Evolutionary conservation across 2,888 invertebrate species (phyloP).

Genomic region (Cynaeus angustus): DNA sequence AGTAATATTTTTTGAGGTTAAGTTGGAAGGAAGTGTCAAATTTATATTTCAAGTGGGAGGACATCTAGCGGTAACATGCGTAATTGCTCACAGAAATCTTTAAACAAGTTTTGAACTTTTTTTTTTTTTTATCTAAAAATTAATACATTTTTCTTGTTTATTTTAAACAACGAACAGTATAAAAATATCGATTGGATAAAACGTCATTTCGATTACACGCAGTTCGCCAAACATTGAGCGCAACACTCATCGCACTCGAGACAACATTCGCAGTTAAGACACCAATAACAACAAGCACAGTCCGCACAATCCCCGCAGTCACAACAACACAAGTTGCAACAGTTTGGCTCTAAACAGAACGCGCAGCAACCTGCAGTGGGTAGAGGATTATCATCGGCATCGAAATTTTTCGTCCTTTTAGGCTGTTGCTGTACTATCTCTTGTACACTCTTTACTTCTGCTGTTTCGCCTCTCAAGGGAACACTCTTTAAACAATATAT

Average conservation of each 20-base stretch:
- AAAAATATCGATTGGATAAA: no score
- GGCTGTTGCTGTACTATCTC: conserved; percentile 24
- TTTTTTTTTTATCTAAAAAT: neutral
- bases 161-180: no score
- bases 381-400: conserved; percentile 31
- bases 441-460: neutral
- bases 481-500: neutral
- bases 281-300: conserved; percentile 16
- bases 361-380: conserved; percentile 22
- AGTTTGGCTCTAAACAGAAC: conserved; percentile 20
- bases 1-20: conserved; percentile 34
- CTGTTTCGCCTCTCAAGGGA: neutral
- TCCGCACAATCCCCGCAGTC: conserved; percentile 22
- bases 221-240: conserved; percentile 6
- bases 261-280: conserved; percentile 23
- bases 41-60: neutral
- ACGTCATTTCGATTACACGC: no score
- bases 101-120: no score
- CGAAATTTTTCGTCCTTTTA: conserved; percentile 20
- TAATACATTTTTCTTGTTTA: no score
- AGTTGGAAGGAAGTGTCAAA: conserved; percentile 2
- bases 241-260: conserved; percentile 21
- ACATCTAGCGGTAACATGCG: neutral
- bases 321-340: conserved; percentile 15
- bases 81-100: no score